Evolutionary conservation across 2,888 invertebrate genomes (phyloP).

Genomic region (Morpho deidamia): DNA sequence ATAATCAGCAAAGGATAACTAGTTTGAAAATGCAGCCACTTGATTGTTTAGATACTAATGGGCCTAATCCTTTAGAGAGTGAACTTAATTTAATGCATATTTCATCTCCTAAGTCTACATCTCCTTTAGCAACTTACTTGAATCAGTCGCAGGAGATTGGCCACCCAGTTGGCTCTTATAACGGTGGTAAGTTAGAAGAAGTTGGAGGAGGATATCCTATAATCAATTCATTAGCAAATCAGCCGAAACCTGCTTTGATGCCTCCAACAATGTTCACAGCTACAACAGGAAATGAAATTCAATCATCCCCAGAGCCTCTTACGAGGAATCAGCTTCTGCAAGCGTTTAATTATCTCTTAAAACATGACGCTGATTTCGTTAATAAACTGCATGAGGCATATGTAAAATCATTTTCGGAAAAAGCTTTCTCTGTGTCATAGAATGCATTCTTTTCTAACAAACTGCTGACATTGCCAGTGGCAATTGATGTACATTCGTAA

Average conservation of each 20-base stretch:
- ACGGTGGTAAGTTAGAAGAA: conserved; percentile 55
- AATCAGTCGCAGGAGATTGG: conserved; percentile 67
- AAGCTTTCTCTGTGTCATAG: conserved; percentile 72
- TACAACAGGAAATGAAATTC: conserved; percentile 67
- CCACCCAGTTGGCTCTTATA: conserved; percentile 50
- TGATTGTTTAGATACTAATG: conserved; percentile 54
- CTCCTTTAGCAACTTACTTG: conserved; percentile 77
- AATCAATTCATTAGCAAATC: conserved; percentile 55
- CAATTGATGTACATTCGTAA: conserved; percentile 68
- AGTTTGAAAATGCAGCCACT: conserved; percentile 45
- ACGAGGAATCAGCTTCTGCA: conserved; percentile 93
- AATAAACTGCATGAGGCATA: conserved; percentile 95
- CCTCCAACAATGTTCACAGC: conserved; percentile 92
- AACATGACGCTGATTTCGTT: conserved; percentile 92
- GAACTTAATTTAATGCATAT: conserved; percentile 75
- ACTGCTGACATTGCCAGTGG: conserved; percentile 45
- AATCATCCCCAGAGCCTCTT: conserved; percentile 82
- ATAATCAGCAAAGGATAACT: conserved; percentile 54
- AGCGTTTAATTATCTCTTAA: conserved; percentile 91
- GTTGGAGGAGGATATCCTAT: conserved; percentile 48
- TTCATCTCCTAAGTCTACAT: conserved; percentile 73
- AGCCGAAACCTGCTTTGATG: conserved; percentile 86
- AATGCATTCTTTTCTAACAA: conserved; percentile 41
- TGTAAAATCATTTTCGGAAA: conserved; percentile 89
- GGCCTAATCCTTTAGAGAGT: conserved; percentile 66